These are phyloP conservation scores for Tortrix viridana DNA, from an alignment of 2,888 invertebrate species.

Conservation along the genomic window DNA sequence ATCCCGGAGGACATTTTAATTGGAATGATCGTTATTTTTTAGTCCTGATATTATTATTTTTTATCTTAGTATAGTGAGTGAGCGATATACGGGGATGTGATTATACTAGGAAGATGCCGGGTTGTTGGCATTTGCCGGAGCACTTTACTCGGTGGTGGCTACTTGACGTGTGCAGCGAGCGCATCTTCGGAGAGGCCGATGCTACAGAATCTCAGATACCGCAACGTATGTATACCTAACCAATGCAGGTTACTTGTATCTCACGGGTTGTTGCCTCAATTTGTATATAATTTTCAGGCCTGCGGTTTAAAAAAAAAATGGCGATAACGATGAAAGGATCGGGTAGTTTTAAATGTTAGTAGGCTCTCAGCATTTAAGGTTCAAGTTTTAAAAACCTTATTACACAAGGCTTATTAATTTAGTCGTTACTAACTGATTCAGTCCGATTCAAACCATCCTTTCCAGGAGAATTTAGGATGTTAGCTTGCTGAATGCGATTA, in stretches of 20 bases:
- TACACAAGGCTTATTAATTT: too few species aligned
- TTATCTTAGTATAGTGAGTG: neutral
- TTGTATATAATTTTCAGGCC: too few species aligned
- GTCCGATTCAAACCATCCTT: too few species aligned
- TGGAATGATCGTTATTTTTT: neutral
- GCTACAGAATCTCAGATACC: constrained; percentile 75
- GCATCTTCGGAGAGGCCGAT: constrained; percentile 73
- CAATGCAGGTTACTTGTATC: neutral
- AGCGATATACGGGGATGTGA: constrained; percentile 39
- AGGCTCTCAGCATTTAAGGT: too few species aligned
- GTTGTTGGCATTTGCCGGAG: constrained; percentile 80
- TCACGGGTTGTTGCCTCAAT: too few species aligned
- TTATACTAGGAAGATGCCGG: constrained; percentile 63
- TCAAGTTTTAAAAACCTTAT: too few species aligned
- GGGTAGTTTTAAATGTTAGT: too few species aligned
- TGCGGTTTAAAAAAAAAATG: too few species aligned
- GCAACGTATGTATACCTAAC: constrained; percentile 61
- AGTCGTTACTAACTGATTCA: too few species aligned
- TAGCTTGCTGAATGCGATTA: too few species aligned
- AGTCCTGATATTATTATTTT: neutral
- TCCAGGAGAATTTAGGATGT: too few species aligned
- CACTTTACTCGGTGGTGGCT: constrained; percentile 87
- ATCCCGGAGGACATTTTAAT: constrained; percentile 24
- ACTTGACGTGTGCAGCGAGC: constrained; percentile 85
- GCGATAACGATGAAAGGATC: too few species aligned